Evolutionary conservation across 2,797 vertebrate species (phyloP), one percentile per base, ranked within the genome.

Genomic region (Gila robusta): DNA sequence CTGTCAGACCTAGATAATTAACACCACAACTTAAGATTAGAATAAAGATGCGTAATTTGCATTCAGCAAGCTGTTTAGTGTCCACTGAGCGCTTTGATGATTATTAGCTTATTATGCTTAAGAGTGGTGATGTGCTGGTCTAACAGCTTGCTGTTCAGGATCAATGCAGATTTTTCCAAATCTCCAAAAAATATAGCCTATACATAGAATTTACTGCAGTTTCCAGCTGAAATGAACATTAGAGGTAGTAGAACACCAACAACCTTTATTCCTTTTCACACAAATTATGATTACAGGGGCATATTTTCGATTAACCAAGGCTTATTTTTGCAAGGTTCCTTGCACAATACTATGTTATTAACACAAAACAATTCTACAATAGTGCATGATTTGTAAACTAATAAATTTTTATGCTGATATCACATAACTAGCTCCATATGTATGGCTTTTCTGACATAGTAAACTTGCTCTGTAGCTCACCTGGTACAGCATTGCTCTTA

Each of bases 81-180:
- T 77, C 79, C 49, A 69, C 67, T 19, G 82, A 83, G 69, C 28
- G 21, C 66, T 82, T 83, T 72, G 59, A 80, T 84, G 82, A 87
- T 87, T 84, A 87, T 87, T 80, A 87, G 69, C 76, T 74, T 83
- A 72, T 83, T 79, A 54, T 14, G 23, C 77, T 87, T 64, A 87
- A 83, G 74, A 59, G 83, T 71, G 59, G 47, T 71, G 69, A 80
- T 67, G 52, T 62, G 28, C 54, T 72, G 52, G 69, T 41, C 69
- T 85, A 21, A 41, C 4, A 21, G 39, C 26, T 80, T 52, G 76
- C 41, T 62, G 26, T 71, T 85, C 32, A 21, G 66, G 37, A 47
- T 12, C 59, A 44, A 44, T 11, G 8, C 52, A 79, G 37, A 49
- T 49, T 49, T 49, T 49, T 49, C 1, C 3, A 49, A 76, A 54